phyloP scores from a whole-genome alignment of 2,888 invertebrate genomes.

The Xestia ashworthii region DNA sequence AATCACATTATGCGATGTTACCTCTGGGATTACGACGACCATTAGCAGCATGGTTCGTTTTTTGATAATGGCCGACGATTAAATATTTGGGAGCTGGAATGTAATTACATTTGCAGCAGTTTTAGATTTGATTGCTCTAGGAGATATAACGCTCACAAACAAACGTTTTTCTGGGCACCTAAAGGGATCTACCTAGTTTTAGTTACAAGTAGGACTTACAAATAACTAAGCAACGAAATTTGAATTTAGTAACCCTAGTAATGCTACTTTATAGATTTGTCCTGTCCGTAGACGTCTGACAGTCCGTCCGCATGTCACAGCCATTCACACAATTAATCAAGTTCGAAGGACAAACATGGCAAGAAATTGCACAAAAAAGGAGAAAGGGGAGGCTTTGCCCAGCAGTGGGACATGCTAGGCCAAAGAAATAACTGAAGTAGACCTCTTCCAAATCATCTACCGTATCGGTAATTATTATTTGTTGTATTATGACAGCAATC shows the following conservation, averaged over 20 bases:
- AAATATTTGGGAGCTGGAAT: conserved; percentile 13
- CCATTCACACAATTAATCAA: background rate
- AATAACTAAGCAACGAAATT: background rate
- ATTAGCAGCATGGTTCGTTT: conserved; percentile 37
- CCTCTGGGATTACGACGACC: conserved; percentile 56
- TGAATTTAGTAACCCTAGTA: background rate
- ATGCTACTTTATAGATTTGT: no score
- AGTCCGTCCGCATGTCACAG: no score
- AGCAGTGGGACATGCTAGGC: background rate
- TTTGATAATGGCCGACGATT: conserved; percentile 37
- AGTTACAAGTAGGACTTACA: background rate
- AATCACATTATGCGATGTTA: conserved; percentile 53
- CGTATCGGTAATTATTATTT: conserved; percentile 28
- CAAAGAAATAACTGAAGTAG: background rate
- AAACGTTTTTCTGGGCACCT: background rate
- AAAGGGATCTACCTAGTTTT: background rate
- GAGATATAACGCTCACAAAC: background rate
- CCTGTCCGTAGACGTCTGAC: no score
- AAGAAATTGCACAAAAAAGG: background rate
- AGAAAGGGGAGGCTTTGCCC: background rate
- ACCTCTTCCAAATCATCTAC: background rate
- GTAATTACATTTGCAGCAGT: conserved; percentile 28
- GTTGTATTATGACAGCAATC: conserved; percentile 30
- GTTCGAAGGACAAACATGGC: background rate
- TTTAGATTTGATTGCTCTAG: conserved; percentile 16